Evolutionary conservation across 2,113 vertebrate species (phyloP), one percentile per base, ranked within the genome.

Genomic region (Hippoglossus stenolepis): DNA sequence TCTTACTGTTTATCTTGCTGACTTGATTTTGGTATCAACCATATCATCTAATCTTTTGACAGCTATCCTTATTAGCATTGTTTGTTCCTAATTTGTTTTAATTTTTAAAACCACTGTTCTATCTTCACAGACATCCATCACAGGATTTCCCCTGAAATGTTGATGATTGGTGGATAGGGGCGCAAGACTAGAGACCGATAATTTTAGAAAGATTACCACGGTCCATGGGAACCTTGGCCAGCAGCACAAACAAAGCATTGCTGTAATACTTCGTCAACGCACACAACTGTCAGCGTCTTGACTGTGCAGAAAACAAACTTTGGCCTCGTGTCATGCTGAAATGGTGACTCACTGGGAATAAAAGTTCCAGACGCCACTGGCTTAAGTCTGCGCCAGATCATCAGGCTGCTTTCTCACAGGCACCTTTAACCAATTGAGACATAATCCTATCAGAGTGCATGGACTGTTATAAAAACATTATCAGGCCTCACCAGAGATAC

Each of bases 361-460:
- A 54, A 20, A 63, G 26, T 31, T 75, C 60, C 67, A 73, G 53
- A 67, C 28, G 47, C n/a, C 15, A 15, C 1, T 4, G 63, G 11
- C 38, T 43, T 14, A 61, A 79, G 57, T 79, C 72, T 74, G 21
- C 1, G n/a, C 45, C 21, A 49, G 59, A n/a, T 75, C 66, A 79
- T 72, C 35, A 73, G 40, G 67, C 24, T 31, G 23, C 68, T 84
- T 58, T 77, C n/a, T 47, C 74, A 74, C 45, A 65, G 63, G 31
- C 76, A 79, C 60, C 61, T 72, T 79, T 70, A 70, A 73, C 47
- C 79, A 79, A 68, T 56, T 59, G 49, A 80, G 69, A 85, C 61
- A 70, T 73, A 56, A 70, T 61, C 61, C 24, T 62, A 51, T 73
- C 68, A 57, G 51, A 69, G 54, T 15, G n/a, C 59, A 63, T 28